Evolutionary conservation across 2,888 invertebrate species (phyloP).

Genomic region (Ametastegia equiseti): DNA sequence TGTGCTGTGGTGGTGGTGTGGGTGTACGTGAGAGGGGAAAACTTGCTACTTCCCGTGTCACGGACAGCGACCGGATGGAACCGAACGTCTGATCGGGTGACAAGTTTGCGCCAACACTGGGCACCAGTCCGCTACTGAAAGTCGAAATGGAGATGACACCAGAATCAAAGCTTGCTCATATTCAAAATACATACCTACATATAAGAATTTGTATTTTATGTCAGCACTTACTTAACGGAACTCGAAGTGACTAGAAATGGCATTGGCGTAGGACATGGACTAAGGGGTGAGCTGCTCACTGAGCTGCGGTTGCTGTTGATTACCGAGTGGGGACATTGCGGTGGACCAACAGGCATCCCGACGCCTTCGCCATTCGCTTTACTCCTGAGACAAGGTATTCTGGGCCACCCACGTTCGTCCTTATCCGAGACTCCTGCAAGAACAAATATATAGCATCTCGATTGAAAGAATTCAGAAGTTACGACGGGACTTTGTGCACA

Average conservation of each 20-base stretch:
- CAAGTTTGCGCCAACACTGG: constrained; percentile 82
- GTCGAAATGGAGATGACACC: constrained; percentile 38
- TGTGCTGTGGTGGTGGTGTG: constrained; percentile 81
- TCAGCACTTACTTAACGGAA: constrained; percentile 81
- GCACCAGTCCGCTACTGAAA: constrained; percentile 82
- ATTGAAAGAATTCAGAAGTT: background rate
- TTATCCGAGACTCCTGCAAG: constrained; percentile 64
- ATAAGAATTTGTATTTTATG: background rate
- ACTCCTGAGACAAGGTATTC: constrained; percentile 67
- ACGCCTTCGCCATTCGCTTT: constrained; percentile 69
- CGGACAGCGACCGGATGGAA: constrained; percentile 85
- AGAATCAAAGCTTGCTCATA: background rate
- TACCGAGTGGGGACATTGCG: constrained; percentile 85
- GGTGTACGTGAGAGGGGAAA: constrained; percentile 87
- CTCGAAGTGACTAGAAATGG: constrained; percentile 86
- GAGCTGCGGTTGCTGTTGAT: constrained; percentile 83
- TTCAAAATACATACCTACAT: background rate
- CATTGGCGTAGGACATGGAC: constrained; percentile 86
- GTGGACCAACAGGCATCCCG: constrained; percentile 78
- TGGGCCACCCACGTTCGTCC: constrained; percentile 69
- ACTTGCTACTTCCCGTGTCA: constrained; percentile 86
- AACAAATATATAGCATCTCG: background rate
- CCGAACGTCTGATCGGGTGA: constrained; percentile 87
- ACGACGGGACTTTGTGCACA: background rate
- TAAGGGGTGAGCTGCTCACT: constrained; percentile 82